Percentiles rank a stretch among this genome's conserved stretches.
These are phyloP conservation scores for Thamnaconus septentrionalis DNA, from an alignment of 2,113 vertebrate genomes.

Conservation along the genomic window DNA sequence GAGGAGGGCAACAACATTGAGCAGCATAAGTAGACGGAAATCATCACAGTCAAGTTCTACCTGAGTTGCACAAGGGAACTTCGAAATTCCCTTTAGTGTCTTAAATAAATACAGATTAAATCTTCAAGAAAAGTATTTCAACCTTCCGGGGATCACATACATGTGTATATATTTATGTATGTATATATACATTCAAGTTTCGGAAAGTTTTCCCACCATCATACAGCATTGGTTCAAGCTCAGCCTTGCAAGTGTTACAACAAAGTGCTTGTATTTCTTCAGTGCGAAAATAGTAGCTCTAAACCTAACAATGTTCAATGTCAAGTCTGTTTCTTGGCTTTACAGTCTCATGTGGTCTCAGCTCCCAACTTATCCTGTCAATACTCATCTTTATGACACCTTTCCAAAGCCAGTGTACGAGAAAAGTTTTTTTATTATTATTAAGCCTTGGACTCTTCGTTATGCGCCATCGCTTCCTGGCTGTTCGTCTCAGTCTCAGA, in stretches of 20 bases:
- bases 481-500: constrained; percentile 66
- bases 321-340: background rate
- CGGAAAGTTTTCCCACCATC: constrained; percentile 9
- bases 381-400: too few relatives aligned
- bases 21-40: constrained; percentile 11
- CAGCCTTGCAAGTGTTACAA: constrained; percentile 8
- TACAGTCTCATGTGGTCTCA: background rate
- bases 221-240: constrained; percentile 16
- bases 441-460: constrained; percentile 19
- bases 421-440: background rate
- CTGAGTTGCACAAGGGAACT: too few relatives aligned
- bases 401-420: background rate
- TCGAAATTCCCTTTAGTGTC: too few relatives aligned
- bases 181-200: constrained; percentile 61
- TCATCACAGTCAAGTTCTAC: too few relatives aligned
- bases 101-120: too few relatives aligned
- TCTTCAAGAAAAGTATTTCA: too few relatives aligned
- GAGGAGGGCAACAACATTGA: constrained; percentile 10
- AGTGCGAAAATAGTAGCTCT: background rate
- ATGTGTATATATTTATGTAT: background rate
- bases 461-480: constrained; percentile 7
- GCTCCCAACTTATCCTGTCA: background rate
- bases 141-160: background rate
- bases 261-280: constrained; percentile 58
- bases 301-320: background rate